phyloP scores from a whole-genome alignment of 2,888 invertebrate species.

The Zelleria hepariella region DNA sequence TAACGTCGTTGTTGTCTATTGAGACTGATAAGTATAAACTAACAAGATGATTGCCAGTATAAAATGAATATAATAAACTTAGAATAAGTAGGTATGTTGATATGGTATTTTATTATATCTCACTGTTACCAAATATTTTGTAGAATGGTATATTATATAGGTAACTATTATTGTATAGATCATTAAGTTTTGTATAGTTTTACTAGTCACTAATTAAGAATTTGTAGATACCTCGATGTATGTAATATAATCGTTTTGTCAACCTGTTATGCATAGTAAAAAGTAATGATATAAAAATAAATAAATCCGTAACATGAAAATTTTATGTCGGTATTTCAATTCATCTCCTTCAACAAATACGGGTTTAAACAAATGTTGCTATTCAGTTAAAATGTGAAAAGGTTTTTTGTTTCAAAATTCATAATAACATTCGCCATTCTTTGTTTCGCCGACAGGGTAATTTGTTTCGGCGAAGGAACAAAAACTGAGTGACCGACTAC shows the following conservation, averaged over 20 bases:
- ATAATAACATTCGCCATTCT: slow-evolving; percentile 14
- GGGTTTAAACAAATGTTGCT: neutral
- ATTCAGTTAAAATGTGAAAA: neutral
- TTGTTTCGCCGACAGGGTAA: slow-evolving; percentile 33
- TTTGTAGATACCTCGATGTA: slow-evolving; percentile 27
- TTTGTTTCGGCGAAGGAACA: slow-evolving; percentile 10
- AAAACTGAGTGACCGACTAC: slow-evolving; percentile 3
- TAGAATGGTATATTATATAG: slow-evolving; percentile 48
- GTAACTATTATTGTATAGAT: slow-evolving; percentile 34
- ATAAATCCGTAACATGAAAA: slow-evolving; percentile 40
- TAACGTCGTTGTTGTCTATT: slow-evolving; percentile 38
- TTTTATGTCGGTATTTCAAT: slow-evolving; percentile 12
- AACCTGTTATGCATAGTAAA: slow-evolving; percentile 49
- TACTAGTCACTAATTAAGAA: slow-evolving; percentile 66
- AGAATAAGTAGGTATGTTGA: slow-evolving; percentile 53
- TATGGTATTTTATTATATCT: slow-evolving; percentile 50
- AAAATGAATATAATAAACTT: slow-evolving; percentile 32
- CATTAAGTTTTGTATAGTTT: slow-evolving; percentile 49
- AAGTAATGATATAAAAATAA: slow-evolving; percentile 43
- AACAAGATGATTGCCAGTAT: slow-evolving; percentile 51
- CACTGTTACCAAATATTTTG: slow-evolving; percentile 71
- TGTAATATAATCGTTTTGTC: slow-evolving; percentile 33
- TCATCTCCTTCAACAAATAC: neutral
- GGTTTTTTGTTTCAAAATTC: slow-evolving; percentile 18
- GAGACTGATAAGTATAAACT: slow-evolving; percentile 60